Conservation (phyloP, 2,113 vertebrate genomes). For the Lepus timidus region DNA sequence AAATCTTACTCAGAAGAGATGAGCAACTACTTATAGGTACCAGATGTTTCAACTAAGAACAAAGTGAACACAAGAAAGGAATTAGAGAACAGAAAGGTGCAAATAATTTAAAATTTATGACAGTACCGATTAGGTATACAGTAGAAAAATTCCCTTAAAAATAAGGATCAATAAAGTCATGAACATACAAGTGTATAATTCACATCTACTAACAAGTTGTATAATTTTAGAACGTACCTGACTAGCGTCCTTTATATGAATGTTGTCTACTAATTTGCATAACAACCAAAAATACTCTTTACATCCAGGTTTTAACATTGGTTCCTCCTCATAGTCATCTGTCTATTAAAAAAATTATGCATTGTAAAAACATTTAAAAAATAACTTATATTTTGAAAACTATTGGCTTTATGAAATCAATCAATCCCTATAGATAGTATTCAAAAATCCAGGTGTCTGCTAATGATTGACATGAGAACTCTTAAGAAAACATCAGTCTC, state of each 20-base stretch:
- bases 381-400: constrained; percentile 40
- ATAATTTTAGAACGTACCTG: constrained; percentile 90
- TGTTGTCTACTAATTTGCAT: constrained; percentile 99
- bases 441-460: neutral
- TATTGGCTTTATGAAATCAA: constrained; percentile 18
- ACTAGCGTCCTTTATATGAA: constrained; percentile 98
- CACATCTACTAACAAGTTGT: neutral
- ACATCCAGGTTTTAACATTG: constrained; percentile 95
- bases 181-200: neutral
- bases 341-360: constrained; percentile 87
- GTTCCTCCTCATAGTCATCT: constrained; percentile 98
- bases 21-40: constrained; percentile 16
- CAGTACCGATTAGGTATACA: neutral
- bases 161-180: neutral
- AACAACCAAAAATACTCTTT: constrained; percentile 99
- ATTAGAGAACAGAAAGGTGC: neutral
- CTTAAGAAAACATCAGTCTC: neutral
- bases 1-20: neutral
- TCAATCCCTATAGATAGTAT: constrained; percentile 33
- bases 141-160: neutral
- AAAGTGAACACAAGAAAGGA: constrained; percentile 41
- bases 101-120: neutral
- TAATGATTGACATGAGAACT: neutral
- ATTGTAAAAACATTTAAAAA: constrained; percentile 64
- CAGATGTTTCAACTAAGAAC: constrained; percentile 12